Evolutionary conservation across 2,888 invertebrate species (phyloP), one percentile per base, ranked within the genome.

Genomic region (Tipula confusa): DNA sequence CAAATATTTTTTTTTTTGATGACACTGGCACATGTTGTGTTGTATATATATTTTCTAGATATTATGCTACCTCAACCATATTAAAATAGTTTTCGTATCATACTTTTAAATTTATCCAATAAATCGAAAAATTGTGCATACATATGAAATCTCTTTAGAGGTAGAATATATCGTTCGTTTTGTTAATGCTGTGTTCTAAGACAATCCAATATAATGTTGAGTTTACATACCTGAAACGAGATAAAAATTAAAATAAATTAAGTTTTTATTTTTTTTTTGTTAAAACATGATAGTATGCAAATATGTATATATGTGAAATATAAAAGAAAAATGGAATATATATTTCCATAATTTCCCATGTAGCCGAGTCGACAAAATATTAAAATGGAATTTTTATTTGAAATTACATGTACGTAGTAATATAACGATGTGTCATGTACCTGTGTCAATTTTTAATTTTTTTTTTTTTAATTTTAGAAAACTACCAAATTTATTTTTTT

Each of bases 201-300:
- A 18, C 64, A 64, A 64, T 64, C 64, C 64, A 24, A 64, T 11
- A 64, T 64, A 24, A 64, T 64, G 24, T 64, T 64, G 64, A 64
- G 64, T 64, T 64, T 64, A 64, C 64, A 64, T 64, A 64, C 64
- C 64, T 64, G 64, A 64, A 64, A 64, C 64, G 64, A n/a, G n/a
- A 64, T 24, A 64, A 11, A 64, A 64, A 64, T 64, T 64, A 64
- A 64, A 64, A 64, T 64, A 64, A 64, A 64, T 64, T 64, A 64
- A 64, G 64, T 64, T 64, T 64, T 64, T 64, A n/a, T n/a, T n/a
- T 64, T 18, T 64, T 64, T 24, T 24, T 4, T 9, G 9, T 38
- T 48, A 48, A 48, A 48, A 48, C 9, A 64, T 64, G 18, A 24
- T 24, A 64, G 24, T 64, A 64, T 64, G 64, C 64, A 64, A 64